phyloP scores from a whole-genome alignment of 1,140 invertebrate species.

The Uloborus diversus region DNA sequence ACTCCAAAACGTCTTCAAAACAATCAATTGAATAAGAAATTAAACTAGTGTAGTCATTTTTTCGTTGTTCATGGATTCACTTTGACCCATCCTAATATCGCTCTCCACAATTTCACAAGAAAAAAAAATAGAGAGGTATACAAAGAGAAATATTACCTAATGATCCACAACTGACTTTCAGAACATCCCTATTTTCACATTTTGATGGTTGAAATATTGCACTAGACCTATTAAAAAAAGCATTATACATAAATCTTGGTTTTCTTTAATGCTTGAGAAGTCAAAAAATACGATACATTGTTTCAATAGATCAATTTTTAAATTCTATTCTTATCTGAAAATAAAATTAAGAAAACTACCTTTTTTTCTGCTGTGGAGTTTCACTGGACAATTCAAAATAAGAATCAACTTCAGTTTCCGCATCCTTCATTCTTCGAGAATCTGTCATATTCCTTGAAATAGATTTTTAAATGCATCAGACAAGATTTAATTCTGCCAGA shows the following conservation, averaged over 20 bases:
- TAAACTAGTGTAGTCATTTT: too few relatives aligned
- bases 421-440: not conserved
- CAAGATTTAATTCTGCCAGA: too few relatives aligned
- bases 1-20: too few relatives aligned
- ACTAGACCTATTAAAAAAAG: conserved; percentile 66
- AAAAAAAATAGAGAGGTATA: not conserved
- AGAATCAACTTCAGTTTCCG: not conserved
- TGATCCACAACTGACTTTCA: not conserved
- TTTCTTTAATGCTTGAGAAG: not conserved
- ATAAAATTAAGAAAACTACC: not conserved
- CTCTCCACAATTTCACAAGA: too few relatives aligned
- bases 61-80: too few relatives aligned
- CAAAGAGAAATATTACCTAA: not conserved
- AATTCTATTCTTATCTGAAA: not conserved
- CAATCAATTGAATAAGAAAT: too few relatives aligned
- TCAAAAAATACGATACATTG: not conserved
- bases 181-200: conserved; percentile 71
- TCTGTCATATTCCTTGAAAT: not conserved
- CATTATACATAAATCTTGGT: not conserved
- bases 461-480: too few relatives aligned
- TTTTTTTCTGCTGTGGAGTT: not conserved
- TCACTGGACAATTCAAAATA: not conserved
- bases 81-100: too few relatives aligned
- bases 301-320: not conserved
- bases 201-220: conserved; percentile 73